Conservation (phyloP, 1,140 invertebrate genomes). For the Papilio xuthus region DNA sequence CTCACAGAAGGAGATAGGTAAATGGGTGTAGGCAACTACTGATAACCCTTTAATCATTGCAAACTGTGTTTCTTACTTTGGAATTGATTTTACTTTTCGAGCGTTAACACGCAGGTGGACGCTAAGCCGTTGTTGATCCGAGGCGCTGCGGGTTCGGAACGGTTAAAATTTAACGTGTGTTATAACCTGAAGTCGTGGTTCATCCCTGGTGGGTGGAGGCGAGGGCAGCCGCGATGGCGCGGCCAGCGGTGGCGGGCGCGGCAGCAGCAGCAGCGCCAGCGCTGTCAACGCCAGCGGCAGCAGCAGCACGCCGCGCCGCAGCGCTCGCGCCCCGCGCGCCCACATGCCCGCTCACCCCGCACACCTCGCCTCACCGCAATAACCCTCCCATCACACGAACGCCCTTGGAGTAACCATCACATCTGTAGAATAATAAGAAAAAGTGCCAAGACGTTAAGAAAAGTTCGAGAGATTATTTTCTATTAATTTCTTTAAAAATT, state of each 20-base stretch:
- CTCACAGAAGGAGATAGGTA: too few relatives aligned
- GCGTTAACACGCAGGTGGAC: too few relatives aligned
- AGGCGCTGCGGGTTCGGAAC: not conserved
- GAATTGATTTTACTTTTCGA: too few relatives aligned
- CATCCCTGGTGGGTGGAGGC: slow-evolving; percentile 47
- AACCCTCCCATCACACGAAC: slow-evolving; percentile 22
- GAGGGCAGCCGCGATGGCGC: slow-evolving; percentile 49
- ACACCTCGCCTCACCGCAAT: slow-evolving; percentile 24
- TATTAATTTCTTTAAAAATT: too few relatives aligned
- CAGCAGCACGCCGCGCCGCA: slow-evolving; percentile 71
- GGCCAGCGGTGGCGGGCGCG: slow-evolving; percentile 60
- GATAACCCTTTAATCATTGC: not conserved
- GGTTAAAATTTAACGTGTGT: not conserved
- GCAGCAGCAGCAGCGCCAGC: slow-evolving; percentile 71
- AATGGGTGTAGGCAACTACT: not conserved
- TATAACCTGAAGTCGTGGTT: slow-evolving; percentile 46
- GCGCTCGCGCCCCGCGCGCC: slow-evolving; percentile 71
- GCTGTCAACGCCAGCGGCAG: slow-evolving; percentile 68
- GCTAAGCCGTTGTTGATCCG: not conserved
- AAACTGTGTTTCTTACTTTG: not conserved
- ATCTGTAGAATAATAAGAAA: not conserved
- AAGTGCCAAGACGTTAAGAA: too few relatives aligned
- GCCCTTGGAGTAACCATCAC: not conserved
- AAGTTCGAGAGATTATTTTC: too few relatives aligned
- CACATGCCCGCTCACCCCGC: slow-evolving; percentile 64